A percentile compares a stretch with the other conserved stretches of the same genome.
Evolutionary conservation across 2,888 invertebrate species (phyloP).

Genomic region (Lordiphosa andalusiaca): DNA sequence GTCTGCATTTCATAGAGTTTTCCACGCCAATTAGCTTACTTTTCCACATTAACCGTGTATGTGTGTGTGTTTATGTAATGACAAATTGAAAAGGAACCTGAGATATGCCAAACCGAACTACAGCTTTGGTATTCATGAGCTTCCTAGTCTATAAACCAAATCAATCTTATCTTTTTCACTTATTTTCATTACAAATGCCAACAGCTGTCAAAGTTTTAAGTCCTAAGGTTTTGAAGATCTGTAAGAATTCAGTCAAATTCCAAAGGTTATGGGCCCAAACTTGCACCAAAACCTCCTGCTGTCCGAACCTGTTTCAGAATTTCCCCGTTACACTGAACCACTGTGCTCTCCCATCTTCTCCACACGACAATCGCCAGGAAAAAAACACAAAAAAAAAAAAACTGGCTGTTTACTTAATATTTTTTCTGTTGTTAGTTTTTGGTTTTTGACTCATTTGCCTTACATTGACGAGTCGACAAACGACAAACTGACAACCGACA

Average conservation of each 20-base stretch:
- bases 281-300: too few relatives aligned
- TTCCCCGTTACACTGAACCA: background rate
- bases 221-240: too few relatives aligned
- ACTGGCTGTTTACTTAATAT: background rate
- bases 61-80: conserved; percentile 34
- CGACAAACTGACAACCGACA: conserved; percentile 26
- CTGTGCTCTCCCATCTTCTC: conserved; percentile 24
- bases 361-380: background rate
- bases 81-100: background rate
- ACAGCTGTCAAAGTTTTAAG: too few relatives aligned
- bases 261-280: too few relatives aligned
- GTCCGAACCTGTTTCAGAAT: too few relatives aligned
- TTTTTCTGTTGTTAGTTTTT: conserved; percentile 30
- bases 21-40: conserved; percentile 60
- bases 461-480: conserved; percentile 48
- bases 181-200: too few relatives aligned
- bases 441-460: conserved; percentile 36
- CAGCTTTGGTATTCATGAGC: too few relatives aligned
- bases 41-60: conserved; percentile 33
- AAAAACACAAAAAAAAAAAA: too few relatives aligned
- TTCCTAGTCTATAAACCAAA: too few relatives aligned
- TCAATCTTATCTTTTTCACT: too few relatives aligned
- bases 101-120: too few relatives aligned
- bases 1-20: conserved; percentile 30
- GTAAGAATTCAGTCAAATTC: too few relatives aligned